Evolutionary conservation across 1,140 invertebrate species (phyloP).

Genomic region (Palaemon carinicauda): DNA sequence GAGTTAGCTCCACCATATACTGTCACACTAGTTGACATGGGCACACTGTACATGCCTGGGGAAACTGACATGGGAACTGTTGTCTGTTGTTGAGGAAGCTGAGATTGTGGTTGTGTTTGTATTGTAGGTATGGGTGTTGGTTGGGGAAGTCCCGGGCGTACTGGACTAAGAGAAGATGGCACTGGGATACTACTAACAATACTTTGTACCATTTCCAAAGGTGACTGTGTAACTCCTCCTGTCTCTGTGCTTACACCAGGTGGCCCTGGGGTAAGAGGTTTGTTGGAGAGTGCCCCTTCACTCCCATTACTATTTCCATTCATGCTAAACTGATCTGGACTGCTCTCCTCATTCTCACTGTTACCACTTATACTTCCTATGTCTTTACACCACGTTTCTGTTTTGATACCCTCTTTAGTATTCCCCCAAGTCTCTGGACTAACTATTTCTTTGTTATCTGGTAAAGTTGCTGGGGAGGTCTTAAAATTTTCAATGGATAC

Average conservation of each 20-base stretch:
- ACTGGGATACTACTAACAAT: conserved; percentile 80
- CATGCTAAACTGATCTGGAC: conserved; percentile 18
- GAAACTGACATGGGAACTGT: conserved; percentile 73
- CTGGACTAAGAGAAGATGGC: conserved; percentile 62
- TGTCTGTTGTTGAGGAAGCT: conserved; percentile 66
- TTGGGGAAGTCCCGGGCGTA: conserved; percentile 9
- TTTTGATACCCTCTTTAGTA: conserved; percentile 32
- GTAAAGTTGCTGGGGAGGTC: neutral
- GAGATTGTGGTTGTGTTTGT: conserved; percentile 65
- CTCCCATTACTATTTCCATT: neutral
- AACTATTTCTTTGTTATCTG: conserved; percentile 29
- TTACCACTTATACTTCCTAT: neutral
- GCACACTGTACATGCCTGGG: conserved; percentile 75
- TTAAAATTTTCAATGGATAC: conserved; percentile 24
- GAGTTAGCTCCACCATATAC: conserved; percentile 62
- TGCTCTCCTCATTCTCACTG: conserved; percentile 33
- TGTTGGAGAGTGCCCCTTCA: conserved; percentile 41
- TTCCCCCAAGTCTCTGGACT: conserved; percentile 18
- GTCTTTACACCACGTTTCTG: conserved; percentile 26
- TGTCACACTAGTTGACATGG: conserved; percentile 70
- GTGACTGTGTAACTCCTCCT: conserved; percentile 71
- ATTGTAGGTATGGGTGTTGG: conserved; percentile 51
- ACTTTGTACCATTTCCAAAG: conserved; percentile 81
- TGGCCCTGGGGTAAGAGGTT: conserved; percentile 56
- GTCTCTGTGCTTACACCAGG: conserved; percentile 44